Percentiles rank a stretch among this genome's conserved stretches.
These are phyloP conservation scores for Lithobates pipiens DNA, from an alignment of 2,797 vertebrate genomes.

Conservation along the genomic window DNA sequence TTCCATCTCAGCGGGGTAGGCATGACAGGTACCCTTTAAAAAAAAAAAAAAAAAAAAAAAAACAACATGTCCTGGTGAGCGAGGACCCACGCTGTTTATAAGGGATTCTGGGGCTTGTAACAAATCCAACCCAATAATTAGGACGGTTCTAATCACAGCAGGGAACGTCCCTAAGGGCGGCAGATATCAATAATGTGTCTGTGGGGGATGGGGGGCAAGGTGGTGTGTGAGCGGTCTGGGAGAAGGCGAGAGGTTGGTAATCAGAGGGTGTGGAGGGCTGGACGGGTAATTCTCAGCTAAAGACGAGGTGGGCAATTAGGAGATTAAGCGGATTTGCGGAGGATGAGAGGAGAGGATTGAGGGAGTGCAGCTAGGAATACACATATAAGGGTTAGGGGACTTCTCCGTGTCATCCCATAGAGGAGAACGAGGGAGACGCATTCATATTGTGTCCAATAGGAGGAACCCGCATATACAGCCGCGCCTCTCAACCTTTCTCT, in stretches of 20 bases:
- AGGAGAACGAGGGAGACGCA: neutral
- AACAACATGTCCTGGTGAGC: too few species aligned
- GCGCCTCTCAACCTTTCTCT: too few species aligned
- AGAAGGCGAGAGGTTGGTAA: neutral
- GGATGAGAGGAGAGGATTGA: neutral
- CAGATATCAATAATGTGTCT: neutral
- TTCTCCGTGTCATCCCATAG: neutral
- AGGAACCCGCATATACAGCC: too few species aligned
- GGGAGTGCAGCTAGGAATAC: neutral
- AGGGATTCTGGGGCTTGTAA: constrained; percentile 1
- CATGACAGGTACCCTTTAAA: neutral
- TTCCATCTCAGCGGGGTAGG: too few species aligned
- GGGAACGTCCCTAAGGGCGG: neutral
- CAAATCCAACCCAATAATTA: constrained; percentile 20
- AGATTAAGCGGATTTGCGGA: constrained; percentile 40
- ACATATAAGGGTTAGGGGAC: neutral
- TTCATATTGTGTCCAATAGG: too few species aligned
- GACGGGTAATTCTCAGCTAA: neutral
- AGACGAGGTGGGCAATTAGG: constrained; percentile 42
- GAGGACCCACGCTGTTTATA: neutral
- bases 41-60: too few species aligned
- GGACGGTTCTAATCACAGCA: neutral
- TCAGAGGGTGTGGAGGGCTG: neutral
- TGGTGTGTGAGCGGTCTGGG: neutral
- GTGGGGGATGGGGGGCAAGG: neutral